phyloP scores from a whole-genome alignment of 1,140 invertebrate species.

The Tribolium castaneum region DNA sequence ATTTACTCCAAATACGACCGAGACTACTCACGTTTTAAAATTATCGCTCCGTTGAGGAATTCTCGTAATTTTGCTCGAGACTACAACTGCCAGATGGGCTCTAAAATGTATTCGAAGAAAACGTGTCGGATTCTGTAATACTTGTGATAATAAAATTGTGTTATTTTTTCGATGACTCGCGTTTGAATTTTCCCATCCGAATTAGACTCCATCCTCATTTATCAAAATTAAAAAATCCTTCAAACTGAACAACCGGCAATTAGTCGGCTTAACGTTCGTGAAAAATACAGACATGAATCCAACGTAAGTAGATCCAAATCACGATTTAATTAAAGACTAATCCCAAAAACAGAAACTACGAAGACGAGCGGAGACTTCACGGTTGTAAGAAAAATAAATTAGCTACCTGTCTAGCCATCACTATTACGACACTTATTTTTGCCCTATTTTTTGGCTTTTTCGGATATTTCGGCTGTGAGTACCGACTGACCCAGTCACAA shows the following conservation, averaged over 20 bases:
- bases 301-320: not conserved
- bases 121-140: conserved; percentile 20
- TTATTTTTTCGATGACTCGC: not conserved
- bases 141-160: conserved; percentile 18
- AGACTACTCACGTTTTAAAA: conserved; percentile 67
- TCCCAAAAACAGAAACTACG: not conserved
- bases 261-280: not conserved
- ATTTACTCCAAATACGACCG: conserved; percentile 54
- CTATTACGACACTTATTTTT: not conserved
- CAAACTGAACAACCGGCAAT: not conserved
- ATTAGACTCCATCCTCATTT: not conserved
- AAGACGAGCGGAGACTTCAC: not conserved
- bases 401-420: not conserved
- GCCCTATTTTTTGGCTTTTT: not conserved
- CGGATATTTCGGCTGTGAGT: not conserved
- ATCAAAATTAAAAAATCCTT: not conserved
- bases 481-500: not conserved
- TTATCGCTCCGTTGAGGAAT: conserved; percentile 64
- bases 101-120: conserved; percentile 4
- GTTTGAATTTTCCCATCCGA: not conserved
- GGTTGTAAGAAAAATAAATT: not conserved
- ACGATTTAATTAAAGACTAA: not conserved
- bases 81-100: conserved; percentile 22
- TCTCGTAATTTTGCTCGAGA: conserved; percentile 22
- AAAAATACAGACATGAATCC: not conserved